Evolutionary conservation across 1,140 invertebrate genomes (phyloP).

Genomic region (Phortica variegata): DNA sequence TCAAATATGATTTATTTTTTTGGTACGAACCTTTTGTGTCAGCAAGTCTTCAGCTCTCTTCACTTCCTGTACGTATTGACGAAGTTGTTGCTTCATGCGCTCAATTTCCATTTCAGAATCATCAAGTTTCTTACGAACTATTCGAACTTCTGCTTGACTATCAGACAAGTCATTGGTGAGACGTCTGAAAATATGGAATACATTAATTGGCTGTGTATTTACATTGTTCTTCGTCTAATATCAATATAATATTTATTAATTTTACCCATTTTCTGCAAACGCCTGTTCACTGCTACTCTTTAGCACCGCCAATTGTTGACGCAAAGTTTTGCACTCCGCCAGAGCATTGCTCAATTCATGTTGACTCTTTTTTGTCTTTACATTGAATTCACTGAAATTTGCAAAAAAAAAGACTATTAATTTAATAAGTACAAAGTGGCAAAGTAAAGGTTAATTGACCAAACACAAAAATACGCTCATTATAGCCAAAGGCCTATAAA

Average conservation of each 20-base stretch:
- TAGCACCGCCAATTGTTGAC: slow-evolving; percentile 46
- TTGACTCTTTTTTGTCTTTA: slow-evolving; percentile 42
- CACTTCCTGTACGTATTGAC: slow-evolving; percentile 68
- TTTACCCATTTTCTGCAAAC: slow-evolving; percentile 51
- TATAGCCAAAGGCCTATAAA: too few relatives aligned
- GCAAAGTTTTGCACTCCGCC: slow-evolving; percentile 46
- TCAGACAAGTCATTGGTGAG: slow-evolving; percentile 42
- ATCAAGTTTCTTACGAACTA: slow-evolving; percentile 61
- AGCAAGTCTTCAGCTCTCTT: slow-evolving; percentile 66
- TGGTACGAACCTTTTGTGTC: slow-evolving; percentile 59
- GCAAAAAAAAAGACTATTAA: slow-evolving; percentile 3
- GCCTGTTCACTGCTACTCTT: slow-evolving; percentile 49
- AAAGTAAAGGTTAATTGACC: too few relatives aligned
- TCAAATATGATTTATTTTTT: too few relatives aligned
- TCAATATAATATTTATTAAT: slow-evolving; percentile 9
- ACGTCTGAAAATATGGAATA: slow-evolving; percentile 26
- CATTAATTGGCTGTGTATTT: too few relatives aligned
- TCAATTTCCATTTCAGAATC: slow-evolving; percentile 61
- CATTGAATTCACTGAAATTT: slow-evolving; percentile 34
- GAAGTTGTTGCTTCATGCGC: slow-evolving; percentile 65
- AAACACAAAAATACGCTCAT: too few relatives aligned
- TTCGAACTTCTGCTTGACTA: slow-evolving; percentile 57
- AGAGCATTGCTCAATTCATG: slow-evolving; percentile 43
- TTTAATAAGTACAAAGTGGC: slow-evolving; percentile 12
- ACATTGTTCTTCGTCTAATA: too few relatives aligned